Evolutionary conservation across 1,140 invertebrate genomes (phyloP), one percentile per base, ranked within the genome.

Genomic region (Penaeus chinensis): DNA sequence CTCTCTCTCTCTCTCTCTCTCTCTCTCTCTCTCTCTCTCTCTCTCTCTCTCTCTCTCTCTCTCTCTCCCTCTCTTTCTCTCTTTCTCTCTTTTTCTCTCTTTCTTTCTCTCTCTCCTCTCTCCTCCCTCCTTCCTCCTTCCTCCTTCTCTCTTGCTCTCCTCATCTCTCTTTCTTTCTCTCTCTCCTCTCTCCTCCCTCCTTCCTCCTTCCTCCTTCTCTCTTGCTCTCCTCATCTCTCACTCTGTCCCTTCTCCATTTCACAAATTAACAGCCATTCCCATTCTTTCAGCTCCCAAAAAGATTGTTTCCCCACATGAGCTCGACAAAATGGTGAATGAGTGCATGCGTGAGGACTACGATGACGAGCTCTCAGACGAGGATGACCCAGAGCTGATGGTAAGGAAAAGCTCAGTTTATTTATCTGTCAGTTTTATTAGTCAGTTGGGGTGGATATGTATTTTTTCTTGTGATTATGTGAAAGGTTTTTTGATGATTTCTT

Each of bases 381-480:
- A 96, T 91, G 96, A 97, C 92, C 94, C 95, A 63, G 95, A 95
- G 62, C 92, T 97, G 88, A 92, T 97, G 91, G 94, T 94, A 92
- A 90, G 84, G 86, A 79, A 47, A 2, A 13, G 47, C 47, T 0
- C 11, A 47, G 16, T 42, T 42, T 4, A 42, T 42, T 42, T 42
- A 2, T 42, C 37, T 42, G 37, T 42, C 37, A 42, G 37, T 42
- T 42, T 42, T 42, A 42, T 42, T 42, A 8, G 37, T 42, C 37
- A 42, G 7, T 42, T 2, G 37, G 1, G 4, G 1, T 42, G 37
- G 37, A 42, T 5, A 3, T 42, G 37, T 42, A 42, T 42, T 0
- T 54, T 13, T 54, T 54, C 11, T 54, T 13, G 10, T 54, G 16
- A 54, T 54, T 54, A 54, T 54, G 54, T 54, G 8, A 13, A 54